Base-by-base conservation (phyloP, 2,888 invertebrate species). In the Blera fallax region DNA sequence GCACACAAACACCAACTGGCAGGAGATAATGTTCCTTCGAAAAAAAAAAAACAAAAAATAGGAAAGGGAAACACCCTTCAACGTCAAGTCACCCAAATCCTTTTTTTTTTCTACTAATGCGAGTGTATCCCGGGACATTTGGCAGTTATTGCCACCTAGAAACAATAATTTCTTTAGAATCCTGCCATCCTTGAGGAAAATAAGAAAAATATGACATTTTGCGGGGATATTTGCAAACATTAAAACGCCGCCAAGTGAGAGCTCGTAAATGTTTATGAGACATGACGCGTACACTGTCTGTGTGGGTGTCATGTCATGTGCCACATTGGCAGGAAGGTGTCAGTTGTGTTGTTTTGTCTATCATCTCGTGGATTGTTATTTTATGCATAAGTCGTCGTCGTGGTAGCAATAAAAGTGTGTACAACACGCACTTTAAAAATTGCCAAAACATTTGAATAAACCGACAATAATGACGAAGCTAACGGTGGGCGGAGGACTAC, bases 201-300 rank as follows among this genome's bases (percentile, higher is more conserved):
- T 21, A 11, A 10, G 6, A 27, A n/a, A 34, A 74, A 80, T 72
- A 76, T 85, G 81, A 85, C 85, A 85, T 85, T 85, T 85, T 81
- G 81, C 70, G 76, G 58, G 69, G 34, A 73, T 72, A 58, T 79
- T 67, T 67, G 62, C 5, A 11, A 54, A 58, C 84, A 84, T 84
- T 84, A 84, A 64, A 84, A 78, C 58, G 37, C 18, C 34, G 10
- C 56, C 32, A 74, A 84, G 65, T 76, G 76, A 72, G 76, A 81
- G 70, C 76, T 81, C 85, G 60, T 85, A 85, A 85, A 85, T 85
- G 85, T 85, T 85, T 85, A 85, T 85, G 85, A 85, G 85, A 85
- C 85, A 85, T 85, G 85, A 85, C 85, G 81, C 81, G 76, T 64
- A 80, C 54, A 29, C 58, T 4, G n/a, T 52, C 32, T 48, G 24